Conservation (phyloP, 2,113 vertebrate species). For the Hirundichthys speculiger region DNA sequence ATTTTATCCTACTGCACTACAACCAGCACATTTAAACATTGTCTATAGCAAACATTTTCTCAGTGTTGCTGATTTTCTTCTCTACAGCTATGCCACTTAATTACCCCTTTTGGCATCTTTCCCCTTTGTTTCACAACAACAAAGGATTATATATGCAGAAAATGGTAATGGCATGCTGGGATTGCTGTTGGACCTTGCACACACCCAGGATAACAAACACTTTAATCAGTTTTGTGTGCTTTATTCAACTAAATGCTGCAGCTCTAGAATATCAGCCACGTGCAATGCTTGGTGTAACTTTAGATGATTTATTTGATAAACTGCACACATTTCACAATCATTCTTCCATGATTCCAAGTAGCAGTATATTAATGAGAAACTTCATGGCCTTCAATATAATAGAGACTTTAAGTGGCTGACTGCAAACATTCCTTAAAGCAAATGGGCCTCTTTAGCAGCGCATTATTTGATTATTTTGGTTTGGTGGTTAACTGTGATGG, state of each 20-base stretch:
- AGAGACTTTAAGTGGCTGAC: constrained; percentile 9
- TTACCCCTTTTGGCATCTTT: constrained; percentile 3
- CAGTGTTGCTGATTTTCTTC: constrained; percentile 5
- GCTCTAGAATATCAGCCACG: constrained; percentile 7
- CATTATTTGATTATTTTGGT: not conserved
- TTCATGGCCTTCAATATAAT: not conserved
- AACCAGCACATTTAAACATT: constrained; percentile 7
- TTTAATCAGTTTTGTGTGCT: not conserved
- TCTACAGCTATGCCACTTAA: constrained; percentile 25
- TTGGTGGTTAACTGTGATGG: not conserved
- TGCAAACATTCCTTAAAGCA: constrained; percentile 61
- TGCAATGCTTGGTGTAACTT: constrained; percentile 10
- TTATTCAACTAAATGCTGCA: constrained; percentile 26
- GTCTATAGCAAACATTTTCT: not conserved
- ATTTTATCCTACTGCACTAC: constrained; percentile 12
- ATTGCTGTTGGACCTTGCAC: constrained; percentile 5
- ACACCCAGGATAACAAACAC: constrained; percentile 21
- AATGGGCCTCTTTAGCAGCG: constrained; percentile 3
- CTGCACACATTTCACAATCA: constrained; percentile 9
- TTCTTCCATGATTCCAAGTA: constrained; percentile 32
- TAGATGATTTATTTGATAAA: constrained; percentile 18
- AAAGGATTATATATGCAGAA: not conserved
- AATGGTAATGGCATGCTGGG: not conserved
- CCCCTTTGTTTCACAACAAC: too few species aligned
- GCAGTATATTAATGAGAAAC: not conserved